Conservation (phyloP, 2,113 vertebrate species). For the Opisthocomus hoazin region DNA sequence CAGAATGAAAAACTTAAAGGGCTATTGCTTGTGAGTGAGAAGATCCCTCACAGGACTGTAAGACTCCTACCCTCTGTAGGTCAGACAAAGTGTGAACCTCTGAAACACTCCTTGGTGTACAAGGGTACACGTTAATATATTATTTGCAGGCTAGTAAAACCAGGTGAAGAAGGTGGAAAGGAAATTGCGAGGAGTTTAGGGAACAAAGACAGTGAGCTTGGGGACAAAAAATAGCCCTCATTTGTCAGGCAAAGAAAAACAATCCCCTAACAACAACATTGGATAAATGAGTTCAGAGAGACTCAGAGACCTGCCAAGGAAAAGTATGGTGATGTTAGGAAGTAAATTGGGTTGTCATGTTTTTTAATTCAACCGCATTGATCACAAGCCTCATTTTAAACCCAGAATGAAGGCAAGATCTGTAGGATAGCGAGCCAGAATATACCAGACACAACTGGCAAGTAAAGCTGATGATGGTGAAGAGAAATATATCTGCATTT, state of each 20-base stretch:
- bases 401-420: neutral
- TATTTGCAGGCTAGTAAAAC: neutral
- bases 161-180: neutral
- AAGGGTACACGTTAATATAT: too few species aligned
- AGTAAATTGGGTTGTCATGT: neutral
- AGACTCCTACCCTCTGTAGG: neutral
- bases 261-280: accelerated
- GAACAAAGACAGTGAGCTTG: neutral
- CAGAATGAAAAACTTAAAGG: neutral
- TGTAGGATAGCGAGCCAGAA: neutral
- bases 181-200: neutral
- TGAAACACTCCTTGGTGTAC: neutral
- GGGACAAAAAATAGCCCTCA: neutral
- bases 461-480: neutral
- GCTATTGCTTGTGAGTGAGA: neutral
- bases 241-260: neutral
- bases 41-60: neutral
- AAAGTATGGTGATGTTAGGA: neutral
- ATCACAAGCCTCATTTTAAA: neutral
- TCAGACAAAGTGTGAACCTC: neutral
- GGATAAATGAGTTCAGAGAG: neutral
- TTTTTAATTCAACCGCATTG: neutral
- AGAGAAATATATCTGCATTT: neutral
- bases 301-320: neutral
- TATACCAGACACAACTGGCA: neutral